phyloP scores from a whole-genome alignment of 1,140 invertebrate species.

The Leucophenga varia region DNA sequence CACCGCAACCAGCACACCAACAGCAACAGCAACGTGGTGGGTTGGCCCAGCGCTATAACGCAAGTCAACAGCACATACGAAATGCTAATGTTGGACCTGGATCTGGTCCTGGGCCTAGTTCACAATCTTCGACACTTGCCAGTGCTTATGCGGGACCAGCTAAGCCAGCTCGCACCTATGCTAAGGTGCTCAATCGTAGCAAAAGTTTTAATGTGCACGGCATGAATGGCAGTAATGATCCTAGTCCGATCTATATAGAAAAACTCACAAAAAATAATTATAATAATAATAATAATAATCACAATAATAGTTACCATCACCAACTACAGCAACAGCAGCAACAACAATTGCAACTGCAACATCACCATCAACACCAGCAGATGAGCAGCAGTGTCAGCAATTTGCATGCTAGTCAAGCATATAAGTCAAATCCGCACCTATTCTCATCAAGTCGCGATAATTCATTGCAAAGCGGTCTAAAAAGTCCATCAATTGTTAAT shows the following conservation, averaged over 20 bases:
- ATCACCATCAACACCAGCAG: too few species aligned
- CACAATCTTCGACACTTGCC: slow-evolving; percentile 25
- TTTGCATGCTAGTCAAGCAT: slow-evolving; percentile 52
- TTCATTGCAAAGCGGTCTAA: slow-evolving; percentile 62
- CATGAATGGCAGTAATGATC: slow-evolving; percentile 56
- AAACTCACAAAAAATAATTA: slow-evolving; percentile 52
- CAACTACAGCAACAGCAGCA: slow-evolving; percentile 16
- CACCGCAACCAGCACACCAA: slow-evolving; percentile 42
- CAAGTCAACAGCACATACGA: background rate
- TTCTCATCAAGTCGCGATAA: slow-evolving; percentile 67
- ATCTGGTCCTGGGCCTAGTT: slow-evolving; percentile 63
- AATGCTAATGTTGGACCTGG: background rate
- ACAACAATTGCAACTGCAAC: slow-evolving; percentile 6
- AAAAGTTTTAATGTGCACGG: slow-evolving; percentile 83
- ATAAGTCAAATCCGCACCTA: slow-evolving; percentile 76
- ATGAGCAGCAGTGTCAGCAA: too few species aligned
- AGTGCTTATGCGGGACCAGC: slow-evolving; percentile 61
- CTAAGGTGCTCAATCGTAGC: slow-evolving; percentile 72
- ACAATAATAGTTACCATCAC: slow-evolving; percentile 7
- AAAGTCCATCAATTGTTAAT: slow-evolving; percentile 80
- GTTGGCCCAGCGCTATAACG: slow-evolving; percentile 2
- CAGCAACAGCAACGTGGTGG: slow-evolving; percentile 37
- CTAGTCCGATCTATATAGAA: slow-evolving; percentile 56
- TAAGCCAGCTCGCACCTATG: slow-evolving; percentile 73
- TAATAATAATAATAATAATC: slow-evolving; percentile 7